Percentiles rank a stretch among this genome's conserved stretches.
Evolutionary conservation across 2,797 vertebrate species (phyloP).

Genomic region (Enteromius trimaculatus): DNA sequence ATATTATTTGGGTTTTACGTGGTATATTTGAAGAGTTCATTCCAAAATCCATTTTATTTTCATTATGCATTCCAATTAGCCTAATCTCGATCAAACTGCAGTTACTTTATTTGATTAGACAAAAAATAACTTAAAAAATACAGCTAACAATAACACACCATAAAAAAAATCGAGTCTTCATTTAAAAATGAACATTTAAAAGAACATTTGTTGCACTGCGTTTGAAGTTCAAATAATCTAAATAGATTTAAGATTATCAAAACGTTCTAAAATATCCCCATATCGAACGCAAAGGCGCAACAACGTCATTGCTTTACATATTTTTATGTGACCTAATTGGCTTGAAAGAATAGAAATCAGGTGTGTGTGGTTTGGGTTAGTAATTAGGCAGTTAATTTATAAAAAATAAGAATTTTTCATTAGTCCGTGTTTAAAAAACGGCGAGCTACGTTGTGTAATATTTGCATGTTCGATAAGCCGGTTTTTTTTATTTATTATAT

Average conservation of each 20-base stretch:
- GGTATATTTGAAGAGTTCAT: not conserved
- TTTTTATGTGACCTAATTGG: not conserved
- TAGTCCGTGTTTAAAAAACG: not conserved
- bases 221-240: not conserved
- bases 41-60: no score
- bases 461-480: accelerated
- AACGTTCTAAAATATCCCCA: not conserved
- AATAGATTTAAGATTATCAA: not conserved
- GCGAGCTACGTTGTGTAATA: not conserved
- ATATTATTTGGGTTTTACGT: not conserved
- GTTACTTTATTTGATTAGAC: no score
- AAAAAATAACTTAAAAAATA: no score
- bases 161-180: no score
- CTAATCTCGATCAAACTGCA: no score
- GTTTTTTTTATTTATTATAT: not conserved
- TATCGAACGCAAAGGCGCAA: not conserved
- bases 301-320: not conserved
- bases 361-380: not conserved
- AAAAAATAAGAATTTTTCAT: not conserved
- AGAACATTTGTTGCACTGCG: not conserved
- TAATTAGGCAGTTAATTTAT: not conserved
- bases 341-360: slow-evolving; percentile 14
- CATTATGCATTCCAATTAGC: no score
- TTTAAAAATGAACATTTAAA: not conserved
- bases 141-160: no score